Base-by-base conservation (phyloP, 1,140 invertebrate genomes). In the Ostrea denselamellosa region DNA sequence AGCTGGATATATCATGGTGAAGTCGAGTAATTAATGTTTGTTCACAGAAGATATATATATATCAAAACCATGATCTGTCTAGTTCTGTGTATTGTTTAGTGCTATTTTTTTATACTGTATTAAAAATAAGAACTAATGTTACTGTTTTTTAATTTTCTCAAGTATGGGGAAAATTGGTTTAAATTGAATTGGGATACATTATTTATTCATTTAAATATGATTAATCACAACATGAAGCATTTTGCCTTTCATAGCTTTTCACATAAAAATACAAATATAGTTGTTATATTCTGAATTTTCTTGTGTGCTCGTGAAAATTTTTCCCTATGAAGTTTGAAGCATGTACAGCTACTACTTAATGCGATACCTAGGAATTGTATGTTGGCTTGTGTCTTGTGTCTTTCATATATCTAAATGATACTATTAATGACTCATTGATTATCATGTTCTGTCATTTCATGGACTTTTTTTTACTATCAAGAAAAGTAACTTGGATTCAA, bases 1-100 rank as follows among this genome's bases (percentile, higher is more conserved):
- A 95, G 94, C 88, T 95, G 94, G 94, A 93, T 95, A 54, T 93
- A 92, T 88, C 90, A 91, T 87, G 92, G 93, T 19, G 91, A 92
- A 81, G 87, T 93, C 28, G 86, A 88, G 14, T 83, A 44, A 77
- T 28, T 17, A 77, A 8, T 77, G 68, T 77, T 25, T n/a, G 44
- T 52, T 52, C 44, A 83, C 44, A 83, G 19, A 83, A 83, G n/a
- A n/a, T n/a, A n/a, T 44, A 44, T 44, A 44, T 44, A 44, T 54
- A 83, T 44, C 82, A 83, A 83, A 54, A 83, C 22, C n/a, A 52
- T 83, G 14, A 83, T 54, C 17, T 83, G 19, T 83, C 14, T 22
- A 28, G 8, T 22, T 22, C 19, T 52, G 44, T 83, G 19, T 22
- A 52, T 53, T 83, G 44, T 52, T 83, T 4, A 14, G 5, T n/a